A percentile compares a stretch with the other conserved stretches of the same genome.
phyloP scores from a whole-genome alignment of 2,113 vertebrate species.

The Phasianus colchicus region DNA sequence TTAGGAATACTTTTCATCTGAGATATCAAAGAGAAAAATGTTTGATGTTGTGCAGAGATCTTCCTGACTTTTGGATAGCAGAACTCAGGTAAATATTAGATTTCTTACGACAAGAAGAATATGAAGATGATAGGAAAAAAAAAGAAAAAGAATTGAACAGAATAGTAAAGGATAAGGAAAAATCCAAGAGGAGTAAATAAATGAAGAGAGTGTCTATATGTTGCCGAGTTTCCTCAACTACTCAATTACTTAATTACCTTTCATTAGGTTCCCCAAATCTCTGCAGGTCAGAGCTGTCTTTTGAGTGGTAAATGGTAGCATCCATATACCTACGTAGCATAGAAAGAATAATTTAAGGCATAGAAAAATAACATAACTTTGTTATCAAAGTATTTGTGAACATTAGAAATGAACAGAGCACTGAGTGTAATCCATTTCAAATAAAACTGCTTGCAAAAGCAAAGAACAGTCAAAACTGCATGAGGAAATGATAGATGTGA shows the following conservation, averaged over 20 bases:
- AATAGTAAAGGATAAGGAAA: neutral
- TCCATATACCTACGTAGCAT: neutral
- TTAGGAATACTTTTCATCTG: neutral
- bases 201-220: neutral
- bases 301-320: neutral
- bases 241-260: neutral
- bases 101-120: neutral
- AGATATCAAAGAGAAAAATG: neutral
- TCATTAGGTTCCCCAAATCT: neutral
- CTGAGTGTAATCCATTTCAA: neutral
- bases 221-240: neutral
- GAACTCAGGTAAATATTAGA: neutral
- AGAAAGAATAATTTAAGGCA: neutral
- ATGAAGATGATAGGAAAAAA: neutral
- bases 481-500: neutral
- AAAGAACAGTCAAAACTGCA: neutral
- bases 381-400: neutral
- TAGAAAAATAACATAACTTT: neutral
- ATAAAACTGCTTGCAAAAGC: accelerated
- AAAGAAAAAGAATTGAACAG: neutral
- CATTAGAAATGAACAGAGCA: neutral
- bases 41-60: neutral
- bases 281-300: neutral
- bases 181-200: neutral
- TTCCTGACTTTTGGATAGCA: neutral